Conservation (phyloP, 2,888 invertebrate species). For the Oithona nana region DNA sequence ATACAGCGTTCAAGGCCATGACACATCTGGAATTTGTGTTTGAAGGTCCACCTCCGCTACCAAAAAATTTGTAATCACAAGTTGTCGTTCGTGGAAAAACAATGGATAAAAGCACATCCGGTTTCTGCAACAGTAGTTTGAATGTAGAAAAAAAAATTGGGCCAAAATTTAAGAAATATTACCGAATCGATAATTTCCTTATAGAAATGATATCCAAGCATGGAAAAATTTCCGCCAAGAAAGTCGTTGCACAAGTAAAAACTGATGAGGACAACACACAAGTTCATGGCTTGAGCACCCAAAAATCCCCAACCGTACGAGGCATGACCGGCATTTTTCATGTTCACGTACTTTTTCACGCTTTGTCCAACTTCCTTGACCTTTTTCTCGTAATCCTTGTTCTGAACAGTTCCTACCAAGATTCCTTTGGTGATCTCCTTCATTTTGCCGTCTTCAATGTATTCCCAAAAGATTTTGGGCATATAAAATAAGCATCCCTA, state of each 20-base stretch:
- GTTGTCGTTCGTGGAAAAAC: not conserved
- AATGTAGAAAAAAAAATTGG: not conserved
- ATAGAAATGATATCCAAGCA: not conserved
- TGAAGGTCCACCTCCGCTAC: not conserved
- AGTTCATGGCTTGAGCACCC: not conserved
- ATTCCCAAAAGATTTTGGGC: not conserved
- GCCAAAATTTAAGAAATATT: too few species aligned
- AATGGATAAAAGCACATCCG: not conserved
- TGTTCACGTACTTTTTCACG: not conserved
- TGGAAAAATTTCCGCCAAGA: too few species aligned
- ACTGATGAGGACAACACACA: too few species aligned
- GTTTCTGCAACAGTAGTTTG: not conserved
- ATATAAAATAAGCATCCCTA: not conserved
- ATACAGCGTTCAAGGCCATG: slow-evolving; percentile 3
- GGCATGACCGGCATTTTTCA: not conserved
- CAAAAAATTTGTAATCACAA: not conserved
- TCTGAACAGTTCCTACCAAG: not conserved
- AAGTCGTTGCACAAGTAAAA: too few species aligned
- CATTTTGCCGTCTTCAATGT: not conserved
- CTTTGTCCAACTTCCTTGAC: not conserved
- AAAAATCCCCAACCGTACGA: not conserved
- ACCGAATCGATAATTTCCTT: not conserved
- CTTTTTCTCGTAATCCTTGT: not conserved
- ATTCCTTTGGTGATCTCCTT: not conserved
- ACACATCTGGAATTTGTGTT: not conserved